A percentile compares a stretch with the other conserved stretches of the same genome.
Evolutionary conservation across 2,888 invertebrate species (phyloP).

Genomic region (Palloptera scutellata): DNA sequence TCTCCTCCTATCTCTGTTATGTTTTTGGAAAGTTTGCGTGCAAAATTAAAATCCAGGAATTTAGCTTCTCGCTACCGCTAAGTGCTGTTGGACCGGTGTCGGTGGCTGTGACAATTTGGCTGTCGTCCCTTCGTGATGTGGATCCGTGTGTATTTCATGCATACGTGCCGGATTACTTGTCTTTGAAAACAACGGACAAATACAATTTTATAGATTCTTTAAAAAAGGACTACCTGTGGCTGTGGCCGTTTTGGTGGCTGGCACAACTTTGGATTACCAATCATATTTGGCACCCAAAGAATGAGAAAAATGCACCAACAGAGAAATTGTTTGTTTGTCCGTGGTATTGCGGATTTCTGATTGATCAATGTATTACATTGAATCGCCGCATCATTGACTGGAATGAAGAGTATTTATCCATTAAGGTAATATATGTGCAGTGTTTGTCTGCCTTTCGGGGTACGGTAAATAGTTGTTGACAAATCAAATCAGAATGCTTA

Average conservation of each 20-base stretch:
- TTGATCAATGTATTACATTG: slow-evolving; percentile 85
- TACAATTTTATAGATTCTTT: slow-evolving; percentile 68
- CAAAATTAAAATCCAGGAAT: slow-evolving; percentile 87
- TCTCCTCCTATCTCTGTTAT: slow-evolving; percentile 73
- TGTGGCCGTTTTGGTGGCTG: slow-evolving; percentile 82
- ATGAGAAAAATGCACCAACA: slow-evolving; percentile 83
- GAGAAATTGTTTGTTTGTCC: slow-evolving; percentile 85
- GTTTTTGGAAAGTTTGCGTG: slow-evolving; percentile 81
- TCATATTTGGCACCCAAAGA: slow-evolving; percentile 85
- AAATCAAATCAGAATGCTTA: too few relatives aligned
- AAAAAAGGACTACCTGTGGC: slow-evolving; percentile 73
- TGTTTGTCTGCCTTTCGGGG: background rate
- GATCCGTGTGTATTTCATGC: slow-evolving; percentile 74
- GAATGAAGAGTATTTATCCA: slow-evolving; percentile 64
- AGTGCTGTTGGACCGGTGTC: slow-evolving; percentile 79
- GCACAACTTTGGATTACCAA: slow-evolving; percentile 88
- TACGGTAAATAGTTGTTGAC: background rate
- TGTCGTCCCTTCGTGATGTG: slow-evolving; percentile 72
- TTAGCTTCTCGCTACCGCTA: slow-evolving; percentile 86
- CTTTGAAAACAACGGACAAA: slow-evolving; percentile 67
- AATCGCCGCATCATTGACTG: slow-evolving; percentile 79
- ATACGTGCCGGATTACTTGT: slow-evolving; percentile 81
- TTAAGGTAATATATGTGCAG: slow-evolving; percentile 62
- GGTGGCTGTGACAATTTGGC: slow-evolving; percentile 72
- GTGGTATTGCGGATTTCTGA: slow-evolving; percentile 81